These are phyloP conservation scores for Marmota monax DNA, from an alignment of 2,113 vertebrate species.

Conservation along the genomic window DNA sequence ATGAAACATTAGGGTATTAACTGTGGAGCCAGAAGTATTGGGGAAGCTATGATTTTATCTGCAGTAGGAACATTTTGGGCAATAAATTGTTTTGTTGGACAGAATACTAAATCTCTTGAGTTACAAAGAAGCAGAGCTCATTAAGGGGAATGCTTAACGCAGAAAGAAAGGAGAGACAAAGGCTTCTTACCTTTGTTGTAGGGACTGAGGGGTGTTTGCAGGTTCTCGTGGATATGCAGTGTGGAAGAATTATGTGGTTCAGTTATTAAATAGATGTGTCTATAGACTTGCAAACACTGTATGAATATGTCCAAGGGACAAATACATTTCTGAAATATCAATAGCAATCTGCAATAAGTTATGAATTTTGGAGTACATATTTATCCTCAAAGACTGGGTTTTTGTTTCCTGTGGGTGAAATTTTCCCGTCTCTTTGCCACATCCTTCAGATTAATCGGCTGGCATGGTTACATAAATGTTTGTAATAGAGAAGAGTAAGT, in stretches of 20 bases:
- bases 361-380: conserved; percentile 84
- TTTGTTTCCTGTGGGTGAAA: conserved; percentile 86
- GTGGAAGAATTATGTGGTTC: conserved; percentile 82
- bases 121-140: conserved; percentile 90
- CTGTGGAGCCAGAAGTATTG: conserved; percentile 90
- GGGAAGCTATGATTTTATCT: conserved; percentile 90
- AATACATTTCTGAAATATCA: conserved; percentile 86
- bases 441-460: conserved; percentile 85
- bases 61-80: conserved; percentile 89
- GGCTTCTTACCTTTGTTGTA: conserved; percentile 88
- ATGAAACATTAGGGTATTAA: conserved; percentile 92
- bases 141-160: conserved; percentile 90
- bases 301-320: conserved; percentile 88
- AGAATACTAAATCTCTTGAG: conserved; percentile 90
- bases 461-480: conserved; percentile 84
- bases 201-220: conserved; percentile 82
- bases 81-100: conserved; percentile 90
- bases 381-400: conserved; percentile 81
- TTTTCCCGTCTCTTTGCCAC: conserved; percentile 81
- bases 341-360: conserved; percentile 84
- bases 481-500: conserved; percentile 78
- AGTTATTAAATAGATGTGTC: conserved; percentile 87
- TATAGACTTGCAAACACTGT: conserved; percentile 80
- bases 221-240: conserved; percentile 82
- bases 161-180: conserved; percentile 80